A percentile compares a stretch with the other conserved stretches of the same genome.
These are phyloP conservation scores for Chalcosyrphus nemorum DNA, from an alignment of 2,888 invertebrate genomes.

Conservation along the genomic window DNA sequence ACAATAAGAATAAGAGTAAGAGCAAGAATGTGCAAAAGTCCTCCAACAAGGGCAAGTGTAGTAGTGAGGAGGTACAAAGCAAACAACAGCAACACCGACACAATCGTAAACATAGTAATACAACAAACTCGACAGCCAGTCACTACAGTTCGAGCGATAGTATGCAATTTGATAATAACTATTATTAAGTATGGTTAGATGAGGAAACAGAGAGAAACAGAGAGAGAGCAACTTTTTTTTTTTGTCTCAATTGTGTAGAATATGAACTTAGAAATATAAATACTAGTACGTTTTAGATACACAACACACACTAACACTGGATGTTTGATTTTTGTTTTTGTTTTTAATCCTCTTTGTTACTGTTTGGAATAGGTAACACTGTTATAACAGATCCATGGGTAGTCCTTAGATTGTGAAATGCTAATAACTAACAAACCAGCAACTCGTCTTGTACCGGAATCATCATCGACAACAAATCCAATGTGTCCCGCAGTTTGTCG, in stretches of 20 bases:
- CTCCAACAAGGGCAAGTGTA: constrained; percentile 41
- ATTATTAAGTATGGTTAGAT: constrained; percentile 59
- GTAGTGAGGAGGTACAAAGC: constrained; percentile 57
- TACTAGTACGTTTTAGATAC: background rate
- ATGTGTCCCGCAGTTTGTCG: too few relatives aligned
- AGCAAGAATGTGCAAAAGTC: constrained; percentile 16
- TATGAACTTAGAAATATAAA: constrained; percentile 12
- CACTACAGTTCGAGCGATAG: constrained; percentile 81
- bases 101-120: constrained; percentile 74
- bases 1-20: constrained; percentile 71
- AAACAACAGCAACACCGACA: constrained; percentile 74
- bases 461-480: too few relatives aligned
- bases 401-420: background rate
- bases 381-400: background rate
- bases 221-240: background rate
- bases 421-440: too few relatives aligned
- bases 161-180: constrained; percentile 79
- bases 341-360: background rate
- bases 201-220: background rate
- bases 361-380: background rate
- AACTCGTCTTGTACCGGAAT: too few relatives aligned
- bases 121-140: constrained; percentile 71
- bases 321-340: background rate
- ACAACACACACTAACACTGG: constrained; percentile 1
- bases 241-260: constrained; percentile 22